Base-by-base conservation (phyloP, 2,797 vertebrate genomes). In the Garrulus glandarius region DNA sequence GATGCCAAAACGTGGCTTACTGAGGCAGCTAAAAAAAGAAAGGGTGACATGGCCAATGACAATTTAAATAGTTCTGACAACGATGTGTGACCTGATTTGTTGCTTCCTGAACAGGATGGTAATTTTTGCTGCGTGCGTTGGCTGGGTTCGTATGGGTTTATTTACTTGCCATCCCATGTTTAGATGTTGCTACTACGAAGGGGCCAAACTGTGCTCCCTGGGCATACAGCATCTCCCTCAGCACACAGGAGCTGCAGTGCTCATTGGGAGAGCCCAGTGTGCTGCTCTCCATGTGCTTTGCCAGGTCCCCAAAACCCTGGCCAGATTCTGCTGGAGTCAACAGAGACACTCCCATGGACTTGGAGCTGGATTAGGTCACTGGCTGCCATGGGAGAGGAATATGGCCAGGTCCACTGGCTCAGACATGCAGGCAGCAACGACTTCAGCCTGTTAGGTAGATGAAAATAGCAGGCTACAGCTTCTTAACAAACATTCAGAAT, bases 31-130 rank as follows among this genome's bases (percentile, higher is more conserved):
- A 75, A 90, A 94, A 94, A 91, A 84, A 55, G 84, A 74, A 70
- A 76, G 64, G 84, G 83, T 77, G 82, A 81, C 46, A 61, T 15
- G 59, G 82, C 94, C 87, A 92, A 63, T 69, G 67, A 89, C 74
- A 85, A 81, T 91, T 91, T 90, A 84, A 93, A 79, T 86, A 82
- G 84, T 80, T 72, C 75, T 92, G 88, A 89, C 65, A 74, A 22
- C n/a, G 53, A 84, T 5, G 3, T 64, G 80, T 4, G 74, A 81
- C 63, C 79, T 56, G 91, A 88, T 93, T 87, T 96, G 94, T 87
- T 69, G 69, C 87, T 90, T 94, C 92, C 91, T 94, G 84, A 89
- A 37, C 47, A 63, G 4, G 89, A 77, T 37, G 52, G 87, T 64
- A 64, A 72, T 67, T 81, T 92, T 61, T 67, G 84, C 85, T 56